phyloP scores from a whole-genome alignment of 2,797 vertebrate species.

The Catharus ustulatus region DNA sequence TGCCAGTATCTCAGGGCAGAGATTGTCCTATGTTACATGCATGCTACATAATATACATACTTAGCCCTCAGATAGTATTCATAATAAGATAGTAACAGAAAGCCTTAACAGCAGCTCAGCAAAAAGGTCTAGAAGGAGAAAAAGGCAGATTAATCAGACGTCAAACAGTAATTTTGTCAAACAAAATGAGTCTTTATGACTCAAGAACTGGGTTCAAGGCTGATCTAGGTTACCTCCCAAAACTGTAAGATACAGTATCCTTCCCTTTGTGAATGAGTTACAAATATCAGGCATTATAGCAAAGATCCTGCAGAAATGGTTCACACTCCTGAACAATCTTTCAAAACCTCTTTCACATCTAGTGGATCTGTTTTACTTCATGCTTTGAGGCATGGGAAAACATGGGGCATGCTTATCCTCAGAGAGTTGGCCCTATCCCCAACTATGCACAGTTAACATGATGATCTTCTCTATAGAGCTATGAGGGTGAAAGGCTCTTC shows the following conservation, averaged over 20 bases:
- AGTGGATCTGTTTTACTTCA: constrained; percentile 40
- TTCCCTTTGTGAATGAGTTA: background rate
- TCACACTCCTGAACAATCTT: background rate
- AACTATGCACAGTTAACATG: background rate
- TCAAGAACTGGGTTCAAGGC: background rate
- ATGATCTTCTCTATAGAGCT: background rate
- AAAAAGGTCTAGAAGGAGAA: background rate
- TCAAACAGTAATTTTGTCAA: background rate
- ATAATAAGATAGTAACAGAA: background rate
- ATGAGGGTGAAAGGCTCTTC: background rate
- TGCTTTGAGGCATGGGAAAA: constrained; percentile 18
- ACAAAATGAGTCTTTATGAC: background rate
- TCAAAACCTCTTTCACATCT: background rate
- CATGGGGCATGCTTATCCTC: constrained; percentile 44
- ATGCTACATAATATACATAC: background rate
- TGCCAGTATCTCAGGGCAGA: background rate
- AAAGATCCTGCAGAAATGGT: background rate
- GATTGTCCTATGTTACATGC: background rate
- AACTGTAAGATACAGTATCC: background rate
- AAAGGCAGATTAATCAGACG: background rate
- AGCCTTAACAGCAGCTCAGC: background rate
- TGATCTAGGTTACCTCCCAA: background rate
- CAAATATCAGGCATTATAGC: background rate
- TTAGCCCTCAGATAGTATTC: background rate
- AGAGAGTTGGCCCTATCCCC: constrained; percentile 30